Percentiles rank a stretch among this genome's conserved stretches.
These are phyloP conservation scores for Panulirus ornatus DNA, from an alignment of 1,140 invertebrate species.

Conservation along the genomic window DNA sequence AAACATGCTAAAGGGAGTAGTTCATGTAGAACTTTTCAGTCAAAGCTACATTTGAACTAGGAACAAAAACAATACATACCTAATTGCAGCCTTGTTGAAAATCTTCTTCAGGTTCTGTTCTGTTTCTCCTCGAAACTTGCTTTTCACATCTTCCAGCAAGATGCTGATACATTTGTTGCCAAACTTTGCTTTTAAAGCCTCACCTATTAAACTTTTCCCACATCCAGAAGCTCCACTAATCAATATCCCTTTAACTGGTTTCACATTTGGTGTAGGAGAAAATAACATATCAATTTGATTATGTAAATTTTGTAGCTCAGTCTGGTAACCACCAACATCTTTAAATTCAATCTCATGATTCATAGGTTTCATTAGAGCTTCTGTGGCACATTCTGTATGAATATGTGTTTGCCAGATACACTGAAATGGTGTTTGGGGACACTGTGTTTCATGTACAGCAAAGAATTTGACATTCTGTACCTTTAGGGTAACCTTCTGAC, in stretches of 20 bases:
- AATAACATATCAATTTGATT: constrained; percentile 50
- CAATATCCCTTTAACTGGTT: constrained; percentile 47
- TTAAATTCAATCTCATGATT: constrained; percentile 16
- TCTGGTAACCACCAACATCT: constrained; percentile 52
- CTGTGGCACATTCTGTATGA: neutral
- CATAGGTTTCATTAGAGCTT: neutral
- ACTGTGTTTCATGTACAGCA: neutral
- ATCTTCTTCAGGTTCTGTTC: constrained; percentile 53
- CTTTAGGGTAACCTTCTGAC: constrained; percentile 44
- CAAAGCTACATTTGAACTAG: neutral
- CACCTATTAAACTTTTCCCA: constrained; percentile 57
- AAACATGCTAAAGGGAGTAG: neutral
- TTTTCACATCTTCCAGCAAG: constrained; percentile 42
- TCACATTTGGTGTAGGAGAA: constrained; percentile 8
- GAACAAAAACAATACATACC: constrained; percentile 3
- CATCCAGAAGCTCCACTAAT: constrained; percentile 61
- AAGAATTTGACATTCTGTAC: constrained; percentile 34
- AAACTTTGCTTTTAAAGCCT: constrained; percentile 56
- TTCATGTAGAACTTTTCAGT: neutral
- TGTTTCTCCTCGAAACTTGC: constrained; percentile 56
- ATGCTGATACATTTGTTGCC: constrained; percentile 28
- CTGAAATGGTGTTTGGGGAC: constrained; percentile 1
- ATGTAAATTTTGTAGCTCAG: constrained; percentile 17
- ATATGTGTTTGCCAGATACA: constrained; percentile 44
- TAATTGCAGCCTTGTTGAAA: constrained; percentile 32